Conservation (phyloP, 2,888 invertebrate genomes). For the Athripsodes cinereus region DNA sequence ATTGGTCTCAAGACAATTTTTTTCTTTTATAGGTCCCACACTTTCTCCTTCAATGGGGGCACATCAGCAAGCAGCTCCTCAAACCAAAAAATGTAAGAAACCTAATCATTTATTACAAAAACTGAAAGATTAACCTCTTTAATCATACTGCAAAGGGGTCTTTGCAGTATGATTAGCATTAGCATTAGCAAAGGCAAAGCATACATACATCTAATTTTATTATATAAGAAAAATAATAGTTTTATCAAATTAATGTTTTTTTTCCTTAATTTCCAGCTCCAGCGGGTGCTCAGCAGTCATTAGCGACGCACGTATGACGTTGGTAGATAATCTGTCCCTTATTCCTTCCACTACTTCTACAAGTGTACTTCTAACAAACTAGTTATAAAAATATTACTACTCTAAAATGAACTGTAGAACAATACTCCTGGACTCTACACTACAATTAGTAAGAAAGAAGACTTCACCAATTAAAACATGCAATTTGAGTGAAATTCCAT, state of each 20-base stretch:
- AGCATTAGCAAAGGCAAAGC: no score
- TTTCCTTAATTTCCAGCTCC: conserved; percentile 38
- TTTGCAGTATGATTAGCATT: no score
- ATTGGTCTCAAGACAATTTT: no score
- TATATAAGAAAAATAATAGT: no score
- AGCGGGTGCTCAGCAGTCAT: conserved; percentile 42
- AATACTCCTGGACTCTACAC: no score
- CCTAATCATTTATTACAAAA: background rate
- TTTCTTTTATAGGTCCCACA: background rate
- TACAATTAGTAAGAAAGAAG: no score
- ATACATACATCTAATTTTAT: no score
- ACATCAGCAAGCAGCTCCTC: background rate
- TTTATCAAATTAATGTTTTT: conserved; percentile 5
- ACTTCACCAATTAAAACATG: no score
- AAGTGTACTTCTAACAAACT: background rate
- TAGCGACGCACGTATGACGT: conserved; percentile 58
- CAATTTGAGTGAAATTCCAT: no score
- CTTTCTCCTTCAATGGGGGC: background rate
- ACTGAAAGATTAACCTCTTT: background rate
- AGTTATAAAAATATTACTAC: background rate
- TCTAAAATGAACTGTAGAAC: no score
- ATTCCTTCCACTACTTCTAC: background rate
- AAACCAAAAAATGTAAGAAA: background rate
- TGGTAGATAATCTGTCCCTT: conserved; percentile 6
- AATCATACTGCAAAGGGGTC: background rate